Evolutionary conservation across 2,113 vertebrate genomes (phyloP), one percentile per base, ranked within the genome.

Genomic region (Percopsis transmontana): DNA sequence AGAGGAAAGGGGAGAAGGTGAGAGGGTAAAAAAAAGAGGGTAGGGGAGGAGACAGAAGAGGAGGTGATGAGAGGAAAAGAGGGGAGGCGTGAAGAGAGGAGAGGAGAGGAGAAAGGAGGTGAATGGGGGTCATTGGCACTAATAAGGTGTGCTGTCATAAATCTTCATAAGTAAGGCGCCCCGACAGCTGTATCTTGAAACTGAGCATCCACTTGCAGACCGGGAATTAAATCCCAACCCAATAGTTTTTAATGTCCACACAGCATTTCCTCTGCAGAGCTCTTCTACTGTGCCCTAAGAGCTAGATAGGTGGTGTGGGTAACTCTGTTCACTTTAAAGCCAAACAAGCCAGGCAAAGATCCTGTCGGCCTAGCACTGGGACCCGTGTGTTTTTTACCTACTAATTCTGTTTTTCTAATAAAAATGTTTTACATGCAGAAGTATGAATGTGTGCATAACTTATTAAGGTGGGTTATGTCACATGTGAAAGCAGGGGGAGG

Each of bases 381-480:
- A 33, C 27, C 27, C 1, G 5, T 1, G 5, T 33, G 27, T 33
- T 4, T 7, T 33, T 33, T 33, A 33, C 27, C 27, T 6, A 33
- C 8, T 33, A 6, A 33, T 7, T 33, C 27, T 6, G 27, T 33
- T 4, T 33, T 7, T 7, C 27, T 1, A 33, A 33, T 33, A 33
- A 33, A 33, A 7, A 33, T 33, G n/a, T 33, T 6, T 33, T 0
- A 33, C 27, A 33, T 33, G 27, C 5, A 33, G 5, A 7, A 7
- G 52, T 64, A 14, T 33, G 63, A 77, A 72, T 60, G 27, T 6
- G 27, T 7, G 1, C 8, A 6, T 33, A 70, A 68, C 45, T 63
- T 56, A 75, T 81, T 68, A 62, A 3, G n/a, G n/a, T n/a, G 16
- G 16, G 15, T 68, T 82, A 70, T 68, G 66, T 65, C 20, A 10